Conservation (phyloP, 1,140 invertebrate genomes). For the Cotesia typhae region DNA sequence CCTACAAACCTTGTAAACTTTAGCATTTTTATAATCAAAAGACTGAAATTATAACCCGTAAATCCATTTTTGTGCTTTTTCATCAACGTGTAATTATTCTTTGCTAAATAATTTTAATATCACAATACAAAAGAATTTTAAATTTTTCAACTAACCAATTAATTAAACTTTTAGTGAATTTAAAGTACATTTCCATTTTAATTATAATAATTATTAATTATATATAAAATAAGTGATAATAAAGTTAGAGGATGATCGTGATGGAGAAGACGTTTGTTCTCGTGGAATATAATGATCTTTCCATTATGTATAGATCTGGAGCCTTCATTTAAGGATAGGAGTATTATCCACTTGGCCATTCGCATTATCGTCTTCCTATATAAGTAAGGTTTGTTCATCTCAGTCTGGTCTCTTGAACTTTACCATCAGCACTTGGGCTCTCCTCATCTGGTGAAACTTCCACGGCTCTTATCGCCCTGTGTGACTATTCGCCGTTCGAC, state of each 20-base stretch:
- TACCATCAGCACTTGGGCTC: constrained; percentile 9
- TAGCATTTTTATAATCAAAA: too few relatives aligned
- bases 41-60: too few relatives aligned
- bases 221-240: constrained; percentile 10
- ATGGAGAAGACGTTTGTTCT: constrained; percentile 54
- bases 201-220: not conserved
- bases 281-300: constrained; percentile 63
- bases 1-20: too few relatives aligned
- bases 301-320: constrained; percentile 56
- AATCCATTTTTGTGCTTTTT: too few relatives aligned
- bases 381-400: too few relatives aligned
- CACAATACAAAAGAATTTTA: too few relatives aligned
- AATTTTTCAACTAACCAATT: too few relatives aligned
- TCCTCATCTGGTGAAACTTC: constrained; percentile 23
- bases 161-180: too few relatives aligned
- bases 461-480: constrained; percentile 13
- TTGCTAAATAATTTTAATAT: too few relatives aligned
- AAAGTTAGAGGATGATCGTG: not conserved
- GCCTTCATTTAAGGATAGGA: constrained; percentile 44
- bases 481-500: constrained; percentile 17
- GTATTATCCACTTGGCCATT: constrained; percentile 61
- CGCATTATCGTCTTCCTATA: constrained; percentile 56
- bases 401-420: constrained; percentile 26
- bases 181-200: too few relatives aligned
- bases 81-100: too few relatives aligned